Conservation (phyloP, 2,888 invertebrate species). For the Sicus ferrugineus region DNA sequence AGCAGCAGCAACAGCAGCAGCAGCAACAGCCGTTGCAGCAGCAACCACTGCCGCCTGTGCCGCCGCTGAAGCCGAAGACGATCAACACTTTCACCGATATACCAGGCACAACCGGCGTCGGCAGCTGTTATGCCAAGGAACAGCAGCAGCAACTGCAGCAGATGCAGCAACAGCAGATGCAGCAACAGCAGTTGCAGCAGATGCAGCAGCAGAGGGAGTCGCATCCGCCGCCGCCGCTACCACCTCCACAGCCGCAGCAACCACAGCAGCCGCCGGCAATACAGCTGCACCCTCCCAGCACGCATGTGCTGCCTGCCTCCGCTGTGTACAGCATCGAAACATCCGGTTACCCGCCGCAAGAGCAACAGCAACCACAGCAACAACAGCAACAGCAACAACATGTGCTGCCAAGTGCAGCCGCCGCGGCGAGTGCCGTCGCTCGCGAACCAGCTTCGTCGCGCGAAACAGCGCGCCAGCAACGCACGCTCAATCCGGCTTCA, state of each 20-base stretch:
- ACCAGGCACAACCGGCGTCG: slow-evolving; percentile 63
- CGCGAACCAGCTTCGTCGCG: slow-evolving; percentile 39
- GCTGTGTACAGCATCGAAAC: slow-evolving; percentile 64
- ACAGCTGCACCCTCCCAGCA: slow-evolving; percentile 55
- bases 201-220: slow-evolving; percentile 44
- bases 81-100: slow-evolving; percentile 64
- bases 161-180: slow-evolving; percentile 52
- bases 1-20: slow-evolving; percentile 39
- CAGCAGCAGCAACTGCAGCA: slow-evolving; percentile 46
- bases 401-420: slow-evolving; percentile 42
- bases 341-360: slow-evolving; percentile 47
- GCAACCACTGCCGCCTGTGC: slow-evolving; percentile 53
- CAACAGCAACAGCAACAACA: slow-evolving; percentile 41
- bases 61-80: slow-evolving; percentile 58
- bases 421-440: slow-evolving; percentile 37
- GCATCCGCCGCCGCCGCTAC: slow-evolving; percentile 48
- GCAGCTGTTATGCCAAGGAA: slow-evolving; percentile 62
- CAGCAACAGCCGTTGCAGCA: slow-evolving; percentile 37
- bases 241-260: slow-evolving; percentile 54
- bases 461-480: slow-evolving; percentile 37
- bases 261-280: slow-evolving; percentile 47
- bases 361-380: slow-evolving; percentile 39
- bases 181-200: slow-evolving; percentile 45
- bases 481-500: slow-evolving; percentile 59
- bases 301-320: slow-evolving; percentile 60